phyloP scores from a whole-genome alignment of 2,113 vertebrate genomes.

The Ceyx margarethae region DNA sequence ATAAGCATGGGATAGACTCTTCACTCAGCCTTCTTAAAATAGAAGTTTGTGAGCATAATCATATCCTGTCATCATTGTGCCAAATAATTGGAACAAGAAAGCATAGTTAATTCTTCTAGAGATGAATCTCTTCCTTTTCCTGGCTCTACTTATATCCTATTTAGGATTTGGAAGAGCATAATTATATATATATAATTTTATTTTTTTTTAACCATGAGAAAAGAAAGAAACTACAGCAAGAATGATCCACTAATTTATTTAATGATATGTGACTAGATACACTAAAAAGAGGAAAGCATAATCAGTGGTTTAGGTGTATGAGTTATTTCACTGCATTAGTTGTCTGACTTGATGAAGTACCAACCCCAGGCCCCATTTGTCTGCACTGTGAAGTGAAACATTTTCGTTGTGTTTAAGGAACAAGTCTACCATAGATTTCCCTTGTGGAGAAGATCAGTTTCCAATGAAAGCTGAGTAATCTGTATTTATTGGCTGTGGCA shows the following conservation, averaged over 20 bases:
- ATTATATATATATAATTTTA: neutral
- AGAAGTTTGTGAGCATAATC: neutral
- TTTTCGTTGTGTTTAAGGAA: slow-evolving; percentile 22
- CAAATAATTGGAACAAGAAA: neutral
- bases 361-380: neutral
- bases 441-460: slow-evolving; percentile 35
- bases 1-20: neutral
- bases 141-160: neutral
- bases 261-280: neutral
- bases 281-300: neutral
- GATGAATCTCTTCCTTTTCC: neutral
- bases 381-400: slow-evolving; percentile 15
- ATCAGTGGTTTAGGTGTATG: neutral
- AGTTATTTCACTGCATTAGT: neutral
- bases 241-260: neutral
- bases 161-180: neutral
- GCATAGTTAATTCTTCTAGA: neutral
- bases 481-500: slow-evolving; percentile 44
- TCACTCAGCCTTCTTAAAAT: neutral
- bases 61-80: neutral
- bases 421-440: slow-evolving; percentile 39
- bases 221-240: neutral
- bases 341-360: neutral
- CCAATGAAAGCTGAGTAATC: slow-evolving; percentile 42
- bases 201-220: neutral